Evolutionary conservation across 2,797 vertebrate species (phyloP), one percentile per base, ranked within the genome.

Genomic region (Myoxocephalus aenaeus): DNA sequence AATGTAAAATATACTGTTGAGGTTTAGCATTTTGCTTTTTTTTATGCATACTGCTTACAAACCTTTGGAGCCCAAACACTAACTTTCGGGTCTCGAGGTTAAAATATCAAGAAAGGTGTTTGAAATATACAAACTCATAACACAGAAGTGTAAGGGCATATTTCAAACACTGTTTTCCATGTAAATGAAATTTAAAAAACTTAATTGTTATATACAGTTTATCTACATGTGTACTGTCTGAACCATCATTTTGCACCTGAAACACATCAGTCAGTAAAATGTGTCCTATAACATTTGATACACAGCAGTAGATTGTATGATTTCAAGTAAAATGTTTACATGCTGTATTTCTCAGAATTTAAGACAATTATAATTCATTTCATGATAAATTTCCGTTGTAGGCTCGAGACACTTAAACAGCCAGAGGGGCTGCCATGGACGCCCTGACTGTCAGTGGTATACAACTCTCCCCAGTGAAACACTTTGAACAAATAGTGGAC

Each of bases 401-500:
- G 87, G 46, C 48, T 63, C 0, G 27, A 79, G 65, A 73, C 9
- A 4, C 54, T 29, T 4, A 64, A 75, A 57, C 67, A 44, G 75
- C 56, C 71, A 54, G 63, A 63, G 66, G 71, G 73, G 70, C 77
- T 64, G 82, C 65, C 70, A 95, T 95, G 95, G 91, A 93, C 6
- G 6, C 63, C 70, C 73, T 75, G 70, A 48, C 79, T 62, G 9
- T 73, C 48, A 74, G 72, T 18, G 79, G 59, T 76, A 27, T 73
- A 25, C 77, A 78, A 15, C 73, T 76, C 54, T 73, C 65, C n/a
- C 81, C 82, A 8, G 63, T 57, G 38, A 89, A 78, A 67, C 81
- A 85, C 29, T 95, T 95, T 64, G 95, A 96, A 74, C 73, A 73
- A 50, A 92, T 90, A 71, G 48, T 79, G n/a, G 91, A 93, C 57